These are phyloP conservation scores for Hesperophylax magnus DNA, from an alignment of 1,140 invertebrate genomes.

Conservation along the genomic window DNA sequence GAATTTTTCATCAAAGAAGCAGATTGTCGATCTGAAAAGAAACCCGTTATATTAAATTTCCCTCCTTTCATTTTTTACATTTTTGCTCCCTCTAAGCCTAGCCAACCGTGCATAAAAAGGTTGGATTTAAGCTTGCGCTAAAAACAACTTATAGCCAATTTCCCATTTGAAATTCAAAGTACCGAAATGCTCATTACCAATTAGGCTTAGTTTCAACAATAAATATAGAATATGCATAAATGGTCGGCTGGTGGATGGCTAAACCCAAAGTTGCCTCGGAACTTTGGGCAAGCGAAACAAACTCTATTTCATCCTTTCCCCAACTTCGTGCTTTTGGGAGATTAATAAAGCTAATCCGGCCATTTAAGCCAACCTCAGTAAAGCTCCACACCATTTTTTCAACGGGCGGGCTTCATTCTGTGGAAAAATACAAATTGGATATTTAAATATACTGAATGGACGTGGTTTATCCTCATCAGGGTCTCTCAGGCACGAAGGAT, in stretches of 20 bases:
- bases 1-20: no score
- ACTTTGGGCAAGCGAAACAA: slow-evolving; percentile 20
- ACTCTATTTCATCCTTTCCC: slow-evolving; percentile 24
- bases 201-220: no score
- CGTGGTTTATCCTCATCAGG: slow-evolving; percentile 1
- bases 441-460: slow-evolving; percentile 27
- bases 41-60: no score
- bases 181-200: no score
- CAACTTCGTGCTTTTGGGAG: not conserved
- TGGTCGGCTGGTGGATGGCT: not conserved
- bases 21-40: no score
- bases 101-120: no score
- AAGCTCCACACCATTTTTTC: slow-evolving; percentile 30
- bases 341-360: slow-evolving; percentile 35
- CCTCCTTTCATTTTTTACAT: no score
- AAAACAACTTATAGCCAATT: no score
- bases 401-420: slow-evolving; percentile 3
- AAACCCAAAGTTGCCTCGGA: not conserved
- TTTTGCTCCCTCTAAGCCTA: no score
- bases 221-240: no score
- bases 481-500: not conserved
- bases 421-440: slow-evolving; percentile 37
- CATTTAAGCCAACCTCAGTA: slow-evolving; percentile 26
- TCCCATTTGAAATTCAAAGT: no score
- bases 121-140: no score